Conservation (phyloP, 2,888 invertebrate genomes). For the Piscicola geometra region DNA sequence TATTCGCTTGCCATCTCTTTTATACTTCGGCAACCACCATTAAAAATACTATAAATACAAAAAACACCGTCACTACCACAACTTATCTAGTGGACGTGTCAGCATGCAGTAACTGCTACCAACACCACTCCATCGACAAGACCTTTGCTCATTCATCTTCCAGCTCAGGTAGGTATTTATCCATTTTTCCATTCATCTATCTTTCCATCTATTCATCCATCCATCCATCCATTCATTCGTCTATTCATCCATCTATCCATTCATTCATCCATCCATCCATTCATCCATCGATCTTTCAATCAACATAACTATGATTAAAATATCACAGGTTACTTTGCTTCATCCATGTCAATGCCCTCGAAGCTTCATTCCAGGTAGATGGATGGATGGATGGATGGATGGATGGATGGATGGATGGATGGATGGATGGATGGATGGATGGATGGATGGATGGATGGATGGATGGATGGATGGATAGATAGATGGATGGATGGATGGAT, state of each 20-base stretch:
- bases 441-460: too few relatives aligned
- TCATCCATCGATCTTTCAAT: not conserved
- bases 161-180: too few relatives aligned
- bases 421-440: too few relatives aligned
- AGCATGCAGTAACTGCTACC: not conserved
- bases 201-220: not conserved
- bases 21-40: not conserved
- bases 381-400: too few relatives aligned
- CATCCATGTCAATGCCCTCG: conserved; percentile 1
- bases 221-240: not conserved
- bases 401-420: too few relatives aligned
- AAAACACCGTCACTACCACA: not conserved
- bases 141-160: not conserved
- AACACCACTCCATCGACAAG: not conserved
- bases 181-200: too few relatives aligned
- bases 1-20: too few relatives aligned
- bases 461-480: too few relatives aligned
- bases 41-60: not conserved
- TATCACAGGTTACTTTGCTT: not conserved
- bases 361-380: not conserved
- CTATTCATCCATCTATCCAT: too few relatives aligned
- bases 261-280: too few relatives aligned
- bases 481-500: too few relatives aligned
- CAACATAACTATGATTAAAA: too few relatives aligned
- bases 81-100: not conserved